Evolutionary conservation across 1,140 invertebrate genomes (phyloP).

Genomic region (Panulirus ornatus): DNA sequence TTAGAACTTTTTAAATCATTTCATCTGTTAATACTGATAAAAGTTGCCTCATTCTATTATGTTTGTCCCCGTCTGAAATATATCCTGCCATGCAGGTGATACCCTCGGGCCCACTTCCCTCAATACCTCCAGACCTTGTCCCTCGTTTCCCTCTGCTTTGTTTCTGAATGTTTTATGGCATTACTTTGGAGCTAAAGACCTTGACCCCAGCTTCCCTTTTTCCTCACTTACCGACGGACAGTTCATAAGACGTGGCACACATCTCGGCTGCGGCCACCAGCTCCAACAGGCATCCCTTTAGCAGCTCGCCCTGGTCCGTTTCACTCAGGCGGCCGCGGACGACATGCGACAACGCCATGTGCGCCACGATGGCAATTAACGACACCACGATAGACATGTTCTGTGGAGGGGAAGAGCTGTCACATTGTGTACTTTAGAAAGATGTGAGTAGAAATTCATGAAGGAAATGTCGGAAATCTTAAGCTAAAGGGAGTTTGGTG

Average conservation of each 20-base stretch:
- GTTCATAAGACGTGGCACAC: conserved; percentile 89
- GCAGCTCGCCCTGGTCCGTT: conserved; percentile 81
- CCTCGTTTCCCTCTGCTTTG: not conserved
- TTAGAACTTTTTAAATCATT: no score
- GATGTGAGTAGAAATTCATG: not conserved
- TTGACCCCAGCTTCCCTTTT: not conserved
- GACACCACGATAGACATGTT: conserved; percentile 45
- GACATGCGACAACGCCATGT: conserved; percentile 55
- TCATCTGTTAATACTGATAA: no score
- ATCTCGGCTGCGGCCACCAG: conserved; percentile 88
- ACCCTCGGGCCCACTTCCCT: not conserved
- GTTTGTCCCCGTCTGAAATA: no score
- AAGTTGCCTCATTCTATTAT: no score
- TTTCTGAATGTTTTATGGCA: not conserved
- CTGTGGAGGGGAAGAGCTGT: not conserved
- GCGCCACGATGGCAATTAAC: conserved; percentile 60
- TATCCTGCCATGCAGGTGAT: no score
- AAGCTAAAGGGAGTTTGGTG: no score
- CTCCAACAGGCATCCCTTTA: conserved; percentile 78
- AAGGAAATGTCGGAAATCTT: no score
- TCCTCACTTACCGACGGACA: conserved; percentile 85
- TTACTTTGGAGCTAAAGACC: not conserved
- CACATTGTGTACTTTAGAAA: not conserved
- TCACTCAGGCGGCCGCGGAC: conserved; percentile 74
- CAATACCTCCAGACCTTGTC: no score